Base-by-base conservation (phyloP, 1,140 invertebrate species). In the Pseudomyrmex gracilis region DNA sequence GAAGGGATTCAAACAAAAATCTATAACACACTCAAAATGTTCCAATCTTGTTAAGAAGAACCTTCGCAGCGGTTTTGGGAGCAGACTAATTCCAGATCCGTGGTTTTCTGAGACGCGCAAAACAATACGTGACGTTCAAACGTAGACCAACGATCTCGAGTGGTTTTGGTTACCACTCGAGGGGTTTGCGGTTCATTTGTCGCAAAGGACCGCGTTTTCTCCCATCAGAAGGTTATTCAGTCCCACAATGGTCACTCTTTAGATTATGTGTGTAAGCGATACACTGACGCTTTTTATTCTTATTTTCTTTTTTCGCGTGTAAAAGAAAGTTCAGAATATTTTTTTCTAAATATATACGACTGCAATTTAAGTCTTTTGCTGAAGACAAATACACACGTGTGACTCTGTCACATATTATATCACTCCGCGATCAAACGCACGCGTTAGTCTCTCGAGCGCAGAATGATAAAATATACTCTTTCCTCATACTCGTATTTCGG, bases 61-160 rank as follows among this genome's bases (percentile, higher is more conserved):
- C 15, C 67, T 47, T 66, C 45, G 47, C 22, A 76, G 58, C 17
- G 88, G 90, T 90, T 91, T 91, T 90, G 85, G 80, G 85, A 84
- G 80, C 74, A 58, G 84, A 85, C 86, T 90, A 90, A 90, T 91
- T 83, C 90, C 82, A 82, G 88, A 88, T 88, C 87, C 89, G 90
- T 76, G 91, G 91, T 92, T 88, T 87, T 83, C 74, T 85, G 82
- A 91, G 90, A 90, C 82, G 82, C 82, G 85, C 92, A 93, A 93
- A 93, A 92, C 91, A 93, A 89, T 91, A 92, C 89, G 61, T 63
- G 86, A 86, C 82, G 85, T 87, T 91, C 82, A 85, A 86, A 88
- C 88, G 55, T 71, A 10, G 76, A 84, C 68, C 83, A 76, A 88
- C 86, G 53, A 90, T 88, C 71, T 82, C 82, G 73, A 74, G 87